A percentile compares a stretch with the other conserved stretches of the same genome.
Conservation (phyloP, 2,888 invertebrate genomes). For the Phortica okadai region DNA sequence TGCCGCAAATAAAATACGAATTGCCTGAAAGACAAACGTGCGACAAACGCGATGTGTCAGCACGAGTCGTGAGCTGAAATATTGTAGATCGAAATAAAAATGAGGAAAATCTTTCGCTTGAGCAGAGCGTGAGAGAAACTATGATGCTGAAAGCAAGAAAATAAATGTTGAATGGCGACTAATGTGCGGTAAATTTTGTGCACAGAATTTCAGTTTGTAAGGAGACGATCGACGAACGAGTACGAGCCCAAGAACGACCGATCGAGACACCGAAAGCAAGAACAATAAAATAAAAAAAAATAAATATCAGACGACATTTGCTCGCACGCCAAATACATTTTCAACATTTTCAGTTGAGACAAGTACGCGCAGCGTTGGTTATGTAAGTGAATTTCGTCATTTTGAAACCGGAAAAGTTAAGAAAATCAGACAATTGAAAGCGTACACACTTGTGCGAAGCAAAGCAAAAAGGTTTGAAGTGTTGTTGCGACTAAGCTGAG, state of each 20-base stretch:
- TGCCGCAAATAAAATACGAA: conserved; percentile 7
- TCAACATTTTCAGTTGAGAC: neutral
- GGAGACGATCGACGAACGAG: conserved; percentile 72
- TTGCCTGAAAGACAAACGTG: conserved; percentile 4
- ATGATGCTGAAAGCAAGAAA: conserved; percentile 26
- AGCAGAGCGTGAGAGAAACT: neutral
- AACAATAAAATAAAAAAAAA: neutral
- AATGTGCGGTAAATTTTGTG: conserved; percentile 57
- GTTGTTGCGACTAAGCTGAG: neutral
- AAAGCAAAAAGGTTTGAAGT: too few species aligned
- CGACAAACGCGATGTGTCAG: conserved; percentile 20
- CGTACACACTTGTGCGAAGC: neutral
- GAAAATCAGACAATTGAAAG: neutral
- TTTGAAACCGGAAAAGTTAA: neutral
- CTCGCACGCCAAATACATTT: conserved; percentile 7
- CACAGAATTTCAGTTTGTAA: conserved; percentile 65
- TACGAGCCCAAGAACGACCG: conserved; percentile 51
- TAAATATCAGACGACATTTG: conserved; percentile 6
- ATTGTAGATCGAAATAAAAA: neutral
- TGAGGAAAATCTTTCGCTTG: neutral
- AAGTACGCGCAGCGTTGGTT: conserved; percentile 14
- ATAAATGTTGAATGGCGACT: conserved; percentile 41
- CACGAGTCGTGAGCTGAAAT: neutral
- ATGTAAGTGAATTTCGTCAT: conserved; percentile 22
- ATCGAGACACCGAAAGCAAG: conserved; percentile 17